Evolutionary conservation across 2,113 vertebrate species (phyloP).

Genomic region (Chrysochloris asiatica): DNA sequence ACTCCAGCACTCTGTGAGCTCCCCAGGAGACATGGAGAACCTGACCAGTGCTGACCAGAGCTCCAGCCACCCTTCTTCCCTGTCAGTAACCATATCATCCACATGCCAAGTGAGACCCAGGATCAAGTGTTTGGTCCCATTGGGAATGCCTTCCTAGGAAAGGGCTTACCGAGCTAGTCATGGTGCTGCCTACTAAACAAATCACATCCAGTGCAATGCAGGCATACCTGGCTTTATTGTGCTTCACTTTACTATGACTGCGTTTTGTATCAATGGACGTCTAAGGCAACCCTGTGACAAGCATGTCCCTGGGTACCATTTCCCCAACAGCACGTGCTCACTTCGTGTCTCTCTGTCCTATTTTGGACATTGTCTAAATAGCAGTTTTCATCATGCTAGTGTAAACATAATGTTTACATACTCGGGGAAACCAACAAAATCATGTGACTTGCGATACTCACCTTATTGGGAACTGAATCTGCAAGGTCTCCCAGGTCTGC

Average conservation of each 20-base stretch:
- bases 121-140: not conserved
- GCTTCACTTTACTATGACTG: too few species aligned
- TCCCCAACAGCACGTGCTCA: not conserved
- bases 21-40: not conserved
- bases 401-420: too few species aligned
- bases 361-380: not conserved
- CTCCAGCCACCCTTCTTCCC: not conserved
- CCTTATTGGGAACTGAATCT: too few species aligned
- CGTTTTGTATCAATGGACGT: too few species aligned
- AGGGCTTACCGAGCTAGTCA: not conserved
- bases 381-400: too few species aligned
- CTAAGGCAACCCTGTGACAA: too few species aligned
- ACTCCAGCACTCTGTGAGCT: rapidly evolving
- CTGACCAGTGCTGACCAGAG: not conserved
- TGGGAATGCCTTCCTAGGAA: not conserved
- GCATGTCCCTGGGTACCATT: not conserved
- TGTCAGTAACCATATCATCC: not conserved
- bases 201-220: not conserved
- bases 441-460: too few species aligned
- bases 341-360: not conserved
- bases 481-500: not conserved
- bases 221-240: not conserved
- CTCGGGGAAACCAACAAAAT: too few species aligned
- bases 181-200: not conserved
- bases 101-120: rapidly evolving